These are phyloP conservation scores for Plecturocebus donacophilus DNA, from an alignment of 2,113 vertebrate species.

Conservation along the genomic window DNA sequence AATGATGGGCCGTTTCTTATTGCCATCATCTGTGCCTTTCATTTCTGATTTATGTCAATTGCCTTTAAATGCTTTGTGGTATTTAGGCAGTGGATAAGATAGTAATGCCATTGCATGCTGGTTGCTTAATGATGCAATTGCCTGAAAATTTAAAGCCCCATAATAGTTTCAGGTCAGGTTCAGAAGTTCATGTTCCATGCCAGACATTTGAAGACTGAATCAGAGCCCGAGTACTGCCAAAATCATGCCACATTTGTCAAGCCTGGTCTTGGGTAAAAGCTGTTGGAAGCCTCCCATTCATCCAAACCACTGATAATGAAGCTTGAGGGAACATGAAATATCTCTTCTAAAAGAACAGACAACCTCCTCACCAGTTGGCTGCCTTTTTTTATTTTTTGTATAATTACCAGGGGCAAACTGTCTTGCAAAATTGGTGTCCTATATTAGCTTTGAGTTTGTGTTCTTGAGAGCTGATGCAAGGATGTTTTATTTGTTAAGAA, in stretches of 20 bases:
- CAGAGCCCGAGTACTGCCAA: constrained; percentile 16
- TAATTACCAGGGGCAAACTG: constrained; percentile 57
- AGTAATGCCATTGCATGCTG: not conserved
- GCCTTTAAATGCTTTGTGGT: constrained; percentile 36
- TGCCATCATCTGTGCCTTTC: not conserved
- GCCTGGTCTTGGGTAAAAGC: constrained; percentile 36
- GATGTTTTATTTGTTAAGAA: constrained; percentile 71
- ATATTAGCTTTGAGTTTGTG: constrained; percentile 34
- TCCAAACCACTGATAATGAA: constrained; percentile 47
- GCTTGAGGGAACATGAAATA: not conserved
- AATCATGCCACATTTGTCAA: constrained; percentile 56
- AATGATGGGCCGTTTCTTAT: not conserved
- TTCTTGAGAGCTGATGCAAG: not conserved
- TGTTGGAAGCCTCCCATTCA: constrained; percentile 40
- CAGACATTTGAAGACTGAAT: constrained; percentile 49
- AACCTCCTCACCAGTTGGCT: not conserved
- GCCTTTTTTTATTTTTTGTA: constrained; percentile 58
- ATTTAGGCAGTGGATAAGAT: not conserved
- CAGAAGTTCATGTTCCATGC: constrained; percentile 60
- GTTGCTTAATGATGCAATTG: constrained; percentile 39
- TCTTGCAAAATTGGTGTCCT: constrained; percentile 66
- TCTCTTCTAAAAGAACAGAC: constrained; percentile 31
- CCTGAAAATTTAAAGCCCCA: constrained; percentile 26
- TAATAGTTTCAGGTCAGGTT: constrained; percentile 59
- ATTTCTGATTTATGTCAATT: constrained; percentile 7